Conservation (phyloP, 2,888 invertebrate species). For the Aethes cnicana region DNA sequence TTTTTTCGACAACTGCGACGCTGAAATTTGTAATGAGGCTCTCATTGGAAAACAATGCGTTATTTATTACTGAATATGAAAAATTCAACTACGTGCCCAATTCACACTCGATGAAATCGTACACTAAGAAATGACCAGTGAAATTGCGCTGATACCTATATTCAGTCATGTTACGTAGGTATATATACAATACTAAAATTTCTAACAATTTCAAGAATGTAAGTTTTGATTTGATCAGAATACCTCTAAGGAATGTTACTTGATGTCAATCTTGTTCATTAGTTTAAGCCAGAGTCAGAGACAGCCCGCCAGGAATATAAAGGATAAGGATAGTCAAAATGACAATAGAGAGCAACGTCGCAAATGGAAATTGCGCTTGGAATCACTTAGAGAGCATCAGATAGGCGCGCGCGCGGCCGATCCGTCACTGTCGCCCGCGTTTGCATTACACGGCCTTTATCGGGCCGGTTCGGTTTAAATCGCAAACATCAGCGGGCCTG, state of each 20-base stretch:
- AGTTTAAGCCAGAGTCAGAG: slow-evolving; percentile 31
- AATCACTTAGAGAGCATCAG: slow-evolving; percentile 81
- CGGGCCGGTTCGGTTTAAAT: slow-evolving; percentile 71
- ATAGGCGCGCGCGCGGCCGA: slow-evolving; percentile 76
- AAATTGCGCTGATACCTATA: no score
- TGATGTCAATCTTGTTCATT: slow-evolving; percentile 5
- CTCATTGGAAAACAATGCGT: slow-evolving; percentile 78
- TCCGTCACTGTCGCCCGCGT: slow-evolving; percentile 79
- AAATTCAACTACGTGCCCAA: slow-evolving; percentile 35
- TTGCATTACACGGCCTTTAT: slow-evolving; percentile 80
- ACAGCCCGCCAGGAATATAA: slow-evolving; percentile 50
- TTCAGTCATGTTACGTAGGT: no score
- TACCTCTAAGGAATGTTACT: not conserved
- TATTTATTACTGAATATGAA: slow-evolving; percentile 64
- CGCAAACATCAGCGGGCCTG: slow-evolving; percentile 75
- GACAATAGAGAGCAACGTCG: slow-evolving; percentile 73
- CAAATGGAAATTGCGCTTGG: slow-evolving; percentile 76
- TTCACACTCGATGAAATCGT: no score
- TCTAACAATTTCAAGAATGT: no score
- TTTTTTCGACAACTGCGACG: slow-evolving; percentile 67
- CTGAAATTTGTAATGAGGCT: slow-evolving; percentile 79
- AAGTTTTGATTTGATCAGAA: not conserved
- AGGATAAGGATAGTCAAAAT: slow-evolving; percentile 63
- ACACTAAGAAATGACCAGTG: no score
- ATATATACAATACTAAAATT: no score